phyloP scores from a whole-genome alignment of 2,113 vertebrate species.

The Ailuropoda melanoleuca region DNA sequence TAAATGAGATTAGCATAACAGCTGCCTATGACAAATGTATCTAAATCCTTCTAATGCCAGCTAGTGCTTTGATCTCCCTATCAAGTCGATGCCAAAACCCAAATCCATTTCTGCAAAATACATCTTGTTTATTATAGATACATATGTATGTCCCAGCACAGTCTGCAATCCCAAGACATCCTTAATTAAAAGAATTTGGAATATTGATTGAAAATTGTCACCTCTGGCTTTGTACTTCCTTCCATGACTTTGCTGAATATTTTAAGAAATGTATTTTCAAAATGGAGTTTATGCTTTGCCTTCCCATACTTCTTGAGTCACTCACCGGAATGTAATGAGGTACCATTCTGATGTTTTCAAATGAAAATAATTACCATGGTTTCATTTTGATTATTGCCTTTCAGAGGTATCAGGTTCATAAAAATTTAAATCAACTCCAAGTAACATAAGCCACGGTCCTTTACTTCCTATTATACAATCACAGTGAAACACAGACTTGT shows the following conservation, averaged over 20 bases:
- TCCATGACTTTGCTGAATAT: slow-evolving; percentile 70
- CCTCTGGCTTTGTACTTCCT: slow-evolving; percentile 69
- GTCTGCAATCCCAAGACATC: slow-evolving; percentile 77
- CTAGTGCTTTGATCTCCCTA: slow-evolving; percentile 90
- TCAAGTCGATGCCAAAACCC: slow-evolving; percentile 84
- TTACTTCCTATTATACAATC: slow-evolving; percentile 65
- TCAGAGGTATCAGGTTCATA: slow-evolving; percentile 79
- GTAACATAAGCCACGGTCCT: slow-evolving; percentile 72
- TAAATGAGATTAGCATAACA: slow-evolving; percentile 96
- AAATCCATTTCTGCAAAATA: slow-evolving; percentile 85
- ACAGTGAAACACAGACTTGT: slow-evolving; percentile 69
- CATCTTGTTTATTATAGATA: slow-evolving; percentile 85
- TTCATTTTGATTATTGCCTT: slow-evolving; percentile 77
- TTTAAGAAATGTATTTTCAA: slow-evolving; percentile 63
- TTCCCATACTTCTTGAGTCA: slow-evolving; percentile 56
- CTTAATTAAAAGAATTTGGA: slow-evolving; percentile 84
- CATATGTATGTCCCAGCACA: slow-evolving; percentile 82
- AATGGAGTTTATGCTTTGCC: slow-evolving; percentile 55
- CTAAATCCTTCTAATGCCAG: slow-evolving; percentile 90
- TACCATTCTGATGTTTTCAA: slow-evolving; percentile 79
- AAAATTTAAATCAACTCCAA: slow-evolving; percentile 81
- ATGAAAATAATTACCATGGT: slow-evolving; percentile 80
- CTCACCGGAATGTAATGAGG: slow-evolving; percentile 79
- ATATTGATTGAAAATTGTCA: slow-evolving; percentile 77
- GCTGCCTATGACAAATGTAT: slow-evolving; percentile 96